phyloP scores from a whole-genome alignment of 2,113 vertebrate species.

The Lontra canadensis region DNA sequence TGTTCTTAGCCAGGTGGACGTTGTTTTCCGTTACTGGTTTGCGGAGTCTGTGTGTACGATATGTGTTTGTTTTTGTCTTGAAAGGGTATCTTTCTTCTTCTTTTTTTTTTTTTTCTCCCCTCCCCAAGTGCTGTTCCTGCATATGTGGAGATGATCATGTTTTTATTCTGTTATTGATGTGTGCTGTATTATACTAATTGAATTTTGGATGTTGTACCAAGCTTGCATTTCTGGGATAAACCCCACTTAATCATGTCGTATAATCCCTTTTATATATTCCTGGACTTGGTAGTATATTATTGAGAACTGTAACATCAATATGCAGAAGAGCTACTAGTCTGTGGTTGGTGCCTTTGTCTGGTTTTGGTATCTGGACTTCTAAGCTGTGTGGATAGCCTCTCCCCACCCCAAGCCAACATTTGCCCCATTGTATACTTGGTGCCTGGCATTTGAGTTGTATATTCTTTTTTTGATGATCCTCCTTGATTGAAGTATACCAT shows the following conservation, averaged over 20 bases:
- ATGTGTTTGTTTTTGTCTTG: not conserved
- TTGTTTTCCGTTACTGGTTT: not conserved
- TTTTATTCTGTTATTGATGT: constrained; percentile 14
- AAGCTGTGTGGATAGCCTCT: not conserved
- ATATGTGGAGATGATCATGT: not conserved
- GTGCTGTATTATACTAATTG: not conserved
- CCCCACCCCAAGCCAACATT: not conserved
- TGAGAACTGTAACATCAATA: not conserved
- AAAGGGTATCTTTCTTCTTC: not conserved
- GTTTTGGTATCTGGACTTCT: not conserved
- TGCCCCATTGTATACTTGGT: not conserved
- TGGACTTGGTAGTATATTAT: not conserved
- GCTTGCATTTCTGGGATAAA: constrained; percentile 18
- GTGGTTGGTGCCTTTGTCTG: not conserved
- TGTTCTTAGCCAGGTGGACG: not conserved
- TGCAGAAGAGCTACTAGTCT: not conserved
- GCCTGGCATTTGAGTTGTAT: not conserved
- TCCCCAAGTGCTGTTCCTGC: not conserved
- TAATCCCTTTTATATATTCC: not conserved
- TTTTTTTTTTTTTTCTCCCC: not conserved
- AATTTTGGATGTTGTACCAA: not conserved
- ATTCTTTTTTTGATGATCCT: not conserved
- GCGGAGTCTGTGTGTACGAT: not conserved
- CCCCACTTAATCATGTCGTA: not conserved
- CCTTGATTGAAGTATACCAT: not conserved